These are phyloP conservation scores for Orestias chungarensis DNA, from an alignment of 2,797 vertebrate genomes.

Conservation along the genomic window DNA sequence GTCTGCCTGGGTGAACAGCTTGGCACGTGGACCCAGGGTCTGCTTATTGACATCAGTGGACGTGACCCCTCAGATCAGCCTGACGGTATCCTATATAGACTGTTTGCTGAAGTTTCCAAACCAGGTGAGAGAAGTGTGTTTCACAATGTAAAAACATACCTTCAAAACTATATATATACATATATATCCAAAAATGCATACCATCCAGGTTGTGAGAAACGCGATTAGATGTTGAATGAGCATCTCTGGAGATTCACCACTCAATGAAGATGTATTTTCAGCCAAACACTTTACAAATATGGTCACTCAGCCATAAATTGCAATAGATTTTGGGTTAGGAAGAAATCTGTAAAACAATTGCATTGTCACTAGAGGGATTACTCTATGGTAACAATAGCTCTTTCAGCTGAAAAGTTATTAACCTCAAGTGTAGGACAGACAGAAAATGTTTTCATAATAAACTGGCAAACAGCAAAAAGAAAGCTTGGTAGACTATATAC, in stretches of 20 bases:
- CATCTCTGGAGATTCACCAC: background rate
- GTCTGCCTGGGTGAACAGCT: slow-evolving; percentile 85
- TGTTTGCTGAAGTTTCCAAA: slow-evolving; percentile 85
- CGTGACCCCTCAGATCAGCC: slow-evolving; percentile 84
- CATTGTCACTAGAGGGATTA: background rate
- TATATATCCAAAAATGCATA: background rate
- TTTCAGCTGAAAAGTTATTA: too few species aligned
- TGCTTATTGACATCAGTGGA: slow-evolving; percentile 85
- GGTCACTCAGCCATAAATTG: background rate
- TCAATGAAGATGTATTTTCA: background rate
- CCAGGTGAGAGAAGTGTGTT: slow-evolving; percentile 79
- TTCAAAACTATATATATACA: background rate
- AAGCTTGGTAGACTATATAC: too few species aligned
- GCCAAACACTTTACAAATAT: background rate
- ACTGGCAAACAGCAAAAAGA: background rate
- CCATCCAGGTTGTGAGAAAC: background rate
- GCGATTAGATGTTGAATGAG: background rate
- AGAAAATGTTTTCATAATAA: background rate
- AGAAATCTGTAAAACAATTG: background rate
- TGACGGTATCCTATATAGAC: slow-evolving; percentile 80
- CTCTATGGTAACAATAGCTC: too few species aligned
- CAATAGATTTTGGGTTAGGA: background rate
- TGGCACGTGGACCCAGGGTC: slow-evolving; percentile 81
- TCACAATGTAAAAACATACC: background rate
- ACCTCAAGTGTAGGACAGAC: too few species aligned